phyloP scores from a whole-genome alignment of 2,113 vertebrate genomes.

The Hippocampus barbouri region DNA sequence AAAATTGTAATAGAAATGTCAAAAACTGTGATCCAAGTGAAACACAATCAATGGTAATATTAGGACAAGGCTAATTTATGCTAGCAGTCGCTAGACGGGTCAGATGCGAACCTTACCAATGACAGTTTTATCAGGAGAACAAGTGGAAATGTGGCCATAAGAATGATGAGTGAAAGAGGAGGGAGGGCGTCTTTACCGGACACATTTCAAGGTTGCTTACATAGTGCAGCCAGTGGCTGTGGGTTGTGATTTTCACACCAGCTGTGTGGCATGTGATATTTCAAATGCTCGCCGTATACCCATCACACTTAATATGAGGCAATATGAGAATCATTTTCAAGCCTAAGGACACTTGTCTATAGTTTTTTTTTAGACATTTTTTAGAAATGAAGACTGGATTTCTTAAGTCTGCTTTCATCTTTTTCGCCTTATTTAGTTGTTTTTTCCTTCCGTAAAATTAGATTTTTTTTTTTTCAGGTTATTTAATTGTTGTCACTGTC shows the following conservation, averaged over 20 bases:
- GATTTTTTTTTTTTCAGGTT: no score
- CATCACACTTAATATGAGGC: no score
- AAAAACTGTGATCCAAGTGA: slow-evolving; percentile 70
- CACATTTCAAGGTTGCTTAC: slow-evolving; percentile 57
- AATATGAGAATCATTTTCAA: neutral
- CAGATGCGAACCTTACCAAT: slow-evolving; percentile 64
- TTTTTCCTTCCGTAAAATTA: no score
- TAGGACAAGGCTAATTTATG: slow-evolving; percentile 73
- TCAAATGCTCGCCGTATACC: no score
- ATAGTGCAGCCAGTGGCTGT: slow-evolving; percentile 23
- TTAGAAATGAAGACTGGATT: no score
- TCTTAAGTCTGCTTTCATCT: no score
- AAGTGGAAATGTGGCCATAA: slow-evolving; percentile 60
- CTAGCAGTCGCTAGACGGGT: slow-evolving; percentile 63
- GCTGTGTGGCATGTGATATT: neutral
- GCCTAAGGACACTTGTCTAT: no score
- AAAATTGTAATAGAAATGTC: slow-evolving; percentile 71
- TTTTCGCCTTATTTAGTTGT: no score
- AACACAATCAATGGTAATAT: slow-evolving; percentile 66
- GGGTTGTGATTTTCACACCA: slow-evolving; percentile 6
- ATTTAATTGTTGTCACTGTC: no score
- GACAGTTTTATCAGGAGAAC: slow-evolving; percentile 76
- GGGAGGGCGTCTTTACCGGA: slow-evolving; percentile 56
- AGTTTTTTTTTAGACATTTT: no score
- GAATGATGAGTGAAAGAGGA: slow-evolving; percentile 32